Percentiles rank a stretch among this genome's conserved stretches.
Conservation (phyloP, 2,113 vertebrate genomes). For the Alligator mississippiensis region DNA sequence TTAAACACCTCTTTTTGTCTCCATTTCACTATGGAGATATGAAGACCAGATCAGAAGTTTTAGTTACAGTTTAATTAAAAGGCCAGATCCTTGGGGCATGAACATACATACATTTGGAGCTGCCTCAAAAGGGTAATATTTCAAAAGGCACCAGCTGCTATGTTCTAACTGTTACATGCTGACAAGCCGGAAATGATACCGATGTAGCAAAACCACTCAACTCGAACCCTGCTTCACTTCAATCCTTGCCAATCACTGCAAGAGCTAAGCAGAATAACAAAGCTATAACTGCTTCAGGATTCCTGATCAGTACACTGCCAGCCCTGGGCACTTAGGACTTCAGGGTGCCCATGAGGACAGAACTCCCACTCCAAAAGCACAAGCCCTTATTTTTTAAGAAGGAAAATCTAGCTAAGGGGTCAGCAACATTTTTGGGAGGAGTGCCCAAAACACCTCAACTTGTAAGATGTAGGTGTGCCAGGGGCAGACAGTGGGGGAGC, state of each 20-base stretch:
- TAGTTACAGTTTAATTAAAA: constrained; percentile 26
- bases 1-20: too few relatives aligned
- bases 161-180: too few relatives aligned
- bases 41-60: neutral
- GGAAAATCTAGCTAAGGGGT: too few relatives aligned
- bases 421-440: too few relatives aligned
- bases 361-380: neutral
- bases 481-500: too few relatives aligned
- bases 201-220: too few relatives aligned
- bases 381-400: neutral
- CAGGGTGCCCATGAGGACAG: neutral
- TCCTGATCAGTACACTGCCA: neutral
- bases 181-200: too few relatives aligned
- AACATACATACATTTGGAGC: neutral
- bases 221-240: too few relatives aligned
- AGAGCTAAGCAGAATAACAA: neutral
- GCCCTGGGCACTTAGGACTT: neutral
- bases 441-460: too few relatives aligned
- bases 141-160: too few relatives aligned
- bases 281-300: neutral
- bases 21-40: neutral
- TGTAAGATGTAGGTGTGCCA: too few relatives aligned
- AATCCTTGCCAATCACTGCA: neutral
- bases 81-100: constrained; percentile 34
- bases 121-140: too few relatives aligned